phyloP scores from a whole-genome alignment of 2,113 vertebrate genomes.

The Azemiops feae region DNA sequence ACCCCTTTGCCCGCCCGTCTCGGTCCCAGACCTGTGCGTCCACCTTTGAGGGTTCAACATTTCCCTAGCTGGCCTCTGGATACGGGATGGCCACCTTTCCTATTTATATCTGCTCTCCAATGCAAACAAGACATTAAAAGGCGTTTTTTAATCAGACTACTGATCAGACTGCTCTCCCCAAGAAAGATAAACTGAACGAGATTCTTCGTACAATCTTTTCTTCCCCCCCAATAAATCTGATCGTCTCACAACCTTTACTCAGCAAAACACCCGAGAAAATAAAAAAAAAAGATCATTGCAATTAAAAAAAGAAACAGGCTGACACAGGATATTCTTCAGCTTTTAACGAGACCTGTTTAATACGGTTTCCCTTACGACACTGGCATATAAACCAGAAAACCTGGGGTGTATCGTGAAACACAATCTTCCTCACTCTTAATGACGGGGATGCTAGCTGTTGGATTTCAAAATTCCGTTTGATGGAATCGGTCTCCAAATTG shows the following conservation, averaged over 20 bases:
- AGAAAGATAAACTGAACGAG: neutral
- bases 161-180: neutral
- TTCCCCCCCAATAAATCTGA: neutral
- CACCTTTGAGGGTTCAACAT: neutral
- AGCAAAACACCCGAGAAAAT: neutral
- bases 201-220: accelerated
- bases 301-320: neutral
- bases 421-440: neutral
- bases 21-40: neutral
- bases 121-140: neutral
- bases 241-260: neutral
- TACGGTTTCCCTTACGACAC: neutral
- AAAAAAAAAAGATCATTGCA: constrained; percentile 7
- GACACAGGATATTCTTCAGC: neutral
- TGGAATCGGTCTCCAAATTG: neutral
- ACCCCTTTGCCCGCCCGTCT: neutral
- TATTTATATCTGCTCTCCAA: neutral
- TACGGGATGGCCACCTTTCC: constrained; percentile 7
- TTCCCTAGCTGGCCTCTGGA: neutral
- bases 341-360: constrained; percentile 31
- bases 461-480: neutral
- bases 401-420: constrained; percentile 17
- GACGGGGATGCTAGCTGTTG: neutral
- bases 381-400: constrained; percentile 4
- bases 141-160: neutral